Conservation (phyloP, 2,113 vertebrate species). For the Talpa occidentalis region DNA sequence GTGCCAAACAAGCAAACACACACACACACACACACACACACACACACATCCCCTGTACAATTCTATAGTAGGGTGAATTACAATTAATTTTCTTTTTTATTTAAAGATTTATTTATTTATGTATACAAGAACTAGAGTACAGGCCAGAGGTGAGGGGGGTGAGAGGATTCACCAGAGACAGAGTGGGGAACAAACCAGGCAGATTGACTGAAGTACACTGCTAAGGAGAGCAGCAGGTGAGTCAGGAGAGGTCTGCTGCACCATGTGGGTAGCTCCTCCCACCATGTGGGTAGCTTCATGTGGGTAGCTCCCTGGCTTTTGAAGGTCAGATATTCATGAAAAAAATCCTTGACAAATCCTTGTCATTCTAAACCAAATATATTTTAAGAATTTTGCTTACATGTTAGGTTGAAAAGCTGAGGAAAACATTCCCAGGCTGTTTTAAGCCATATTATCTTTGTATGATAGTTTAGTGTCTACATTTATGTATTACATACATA, state of each 20-base stretch:
- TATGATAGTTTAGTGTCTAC: background rate
- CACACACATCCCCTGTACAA: background rate
- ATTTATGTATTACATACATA: background rate
- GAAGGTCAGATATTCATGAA: background rate
- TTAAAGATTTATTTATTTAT: too few species aligned
- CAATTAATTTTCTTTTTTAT: background rate
- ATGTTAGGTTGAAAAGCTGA: background rate
- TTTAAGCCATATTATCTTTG: background rate
- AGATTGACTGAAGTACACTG: too few species aligned
- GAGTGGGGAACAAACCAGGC: too few species aligned
- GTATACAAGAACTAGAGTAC: too few species aligned
- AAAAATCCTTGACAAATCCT: background rate
- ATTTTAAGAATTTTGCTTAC: background rate
- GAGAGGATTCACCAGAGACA: too few species aligned
- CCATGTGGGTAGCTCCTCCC: too few species aligned
- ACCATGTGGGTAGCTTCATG: too few species aligned
- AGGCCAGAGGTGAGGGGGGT: too few species aligned
- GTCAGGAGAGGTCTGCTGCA: too few species aligned
- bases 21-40: too few species aligned
- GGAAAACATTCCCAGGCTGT: background rate
- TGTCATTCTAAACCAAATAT: background rate
- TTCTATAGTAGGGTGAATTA: background rate
- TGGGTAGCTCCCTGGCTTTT: too few species aligned
- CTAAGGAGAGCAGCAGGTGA: too few species aligned
- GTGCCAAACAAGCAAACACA: background rate